These are phyloP conservation scores for Cyphomyrmex costatus DNA, from an alignment of 1,140 invertebrate species.

Conservation along the genomic window DNA sequence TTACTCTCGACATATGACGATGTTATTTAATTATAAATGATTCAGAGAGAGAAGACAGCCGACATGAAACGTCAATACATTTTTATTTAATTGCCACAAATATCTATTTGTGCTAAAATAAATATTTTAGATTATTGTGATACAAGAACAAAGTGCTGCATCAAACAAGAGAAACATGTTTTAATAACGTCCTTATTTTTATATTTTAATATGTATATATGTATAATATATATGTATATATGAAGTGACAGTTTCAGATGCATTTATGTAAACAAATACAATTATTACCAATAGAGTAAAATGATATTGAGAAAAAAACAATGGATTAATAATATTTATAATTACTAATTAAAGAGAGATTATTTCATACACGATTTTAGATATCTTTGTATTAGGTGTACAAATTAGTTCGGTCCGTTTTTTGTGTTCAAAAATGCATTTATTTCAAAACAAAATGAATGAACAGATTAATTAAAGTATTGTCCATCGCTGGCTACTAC, in stretches of 20 bases:
- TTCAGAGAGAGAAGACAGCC: no score
- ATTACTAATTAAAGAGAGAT: neutral
- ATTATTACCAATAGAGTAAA: neutral
- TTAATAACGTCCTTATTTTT: neutral
- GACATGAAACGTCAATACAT: neutral
- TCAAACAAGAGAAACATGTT: neutral
- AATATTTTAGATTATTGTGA: constrained; percentile 1
- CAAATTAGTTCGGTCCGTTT: no score
- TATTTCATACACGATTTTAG: neutral
- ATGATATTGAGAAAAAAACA: neutral
- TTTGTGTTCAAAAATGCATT: no score
- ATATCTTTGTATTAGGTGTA: neutral
- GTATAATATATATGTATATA: no score
- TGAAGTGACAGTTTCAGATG: no score
- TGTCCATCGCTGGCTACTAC: no score
- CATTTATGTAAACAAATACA: neutral
- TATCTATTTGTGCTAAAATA: neutral
- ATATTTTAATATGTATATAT: neutral
- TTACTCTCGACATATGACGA: neutral
- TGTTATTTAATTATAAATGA: constrained; percentile 24
- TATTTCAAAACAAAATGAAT: no score
- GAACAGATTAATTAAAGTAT: no score
- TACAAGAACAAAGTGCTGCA: neutral
- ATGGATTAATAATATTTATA: neutral
- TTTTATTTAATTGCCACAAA: neutral